Conservation (phyloP, 2,888 invertebrate genomes). For the Teleiodes luculella region DNA sequence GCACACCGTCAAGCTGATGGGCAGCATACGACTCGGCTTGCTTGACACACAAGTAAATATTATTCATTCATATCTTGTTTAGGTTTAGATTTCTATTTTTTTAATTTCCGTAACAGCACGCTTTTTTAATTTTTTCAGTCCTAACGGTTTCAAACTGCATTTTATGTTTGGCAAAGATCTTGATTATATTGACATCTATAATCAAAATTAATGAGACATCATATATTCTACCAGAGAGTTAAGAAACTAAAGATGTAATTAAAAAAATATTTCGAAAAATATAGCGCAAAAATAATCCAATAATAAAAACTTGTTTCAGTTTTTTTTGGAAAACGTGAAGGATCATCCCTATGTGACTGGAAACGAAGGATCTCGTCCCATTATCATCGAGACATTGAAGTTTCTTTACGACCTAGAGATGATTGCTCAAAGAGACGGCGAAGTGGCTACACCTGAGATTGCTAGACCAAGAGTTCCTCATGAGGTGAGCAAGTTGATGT, state of each 20-base stretch:
- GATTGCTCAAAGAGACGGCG: conserved; percentile 87
- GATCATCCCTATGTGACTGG: conserved; percentile 91
- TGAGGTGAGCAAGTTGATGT: conserved; percentile 80
- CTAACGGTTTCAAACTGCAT: no score
- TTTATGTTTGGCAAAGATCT: no score
- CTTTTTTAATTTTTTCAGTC: no score
- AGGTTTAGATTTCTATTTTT: no score
- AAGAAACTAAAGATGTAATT: no score
- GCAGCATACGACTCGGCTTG: conserved; percentile 88
- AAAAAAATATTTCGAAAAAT: no score
- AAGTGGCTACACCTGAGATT: conserved; percentile 90
- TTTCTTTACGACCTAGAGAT: conserved; percentile 95
- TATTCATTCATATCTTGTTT: neutral
- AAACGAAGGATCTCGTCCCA: conserved; percentile 90
- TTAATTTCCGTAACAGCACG: no score
- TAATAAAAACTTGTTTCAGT: conserved; percentile 70
- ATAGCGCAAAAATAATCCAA: neutral
- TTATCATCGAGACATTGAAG: conserved; percentile 93
- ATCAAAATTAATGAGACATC: no score
- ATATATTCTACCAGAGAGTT: no score
- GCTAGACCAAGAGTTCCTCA: conserved; percentile 91
- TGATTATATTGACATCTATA: no score
- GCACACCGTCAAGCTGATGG: conserved; percentile 88
- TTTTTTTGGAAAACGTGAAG: conserved; percentile 93
- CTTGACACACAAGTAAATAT: conserved; percentile 84